These are phyloP conservation scores for Clarias platycephalus DNA, from an alignment of 2,797 vertebrate species.

Conservation along the genomic window DNA sequence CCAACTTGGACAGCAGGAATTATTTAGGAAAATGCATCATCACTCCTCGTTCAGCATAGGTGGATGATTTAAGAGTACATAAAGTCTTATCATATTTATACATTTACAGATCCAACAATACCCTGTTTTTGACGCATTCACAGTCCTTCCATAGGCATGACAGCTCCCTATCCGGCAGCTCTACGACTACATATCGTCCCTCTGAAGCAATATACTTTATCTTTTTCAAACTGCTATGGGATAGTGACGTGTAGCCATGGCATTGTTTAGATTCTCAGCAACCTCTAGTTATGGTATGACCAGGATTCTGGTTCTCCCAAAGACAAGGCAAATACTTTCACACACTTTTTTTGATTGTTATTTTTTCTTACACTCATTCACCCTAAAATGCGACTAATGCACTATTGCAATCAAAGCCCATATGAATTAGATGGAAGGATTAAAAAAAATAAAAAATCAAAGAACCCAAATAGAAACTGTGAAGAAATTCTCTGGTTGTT, in stretches of 20 bases:
- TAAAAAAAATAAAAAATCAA: neutral
- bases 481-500: too few species aligned
- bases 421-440: neutral
- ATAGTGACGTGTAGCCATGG: neutral
- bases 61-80: slow-evolving; percentile 69
- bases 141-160: slow-evolving; percentile 5
- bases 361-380: neutral
- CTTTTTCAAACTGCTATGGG: neutral
- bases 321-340: neutral
- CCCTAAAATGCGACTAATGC: neutral
- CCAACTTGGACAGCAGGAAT: slow-evolving; percentile 67
- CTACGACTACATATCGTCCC: neutral
- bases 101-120: neutral
- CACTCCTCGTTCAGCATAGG: slow-evolving; percentile 78
- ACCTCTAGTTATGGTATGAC: neutral
- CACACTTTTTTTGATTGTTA: neutral
- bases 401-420: neutral
- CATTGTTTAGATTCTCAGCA: neutral
- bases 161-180: neutral
- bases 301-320: neutral
- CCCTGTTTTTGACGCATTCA: neutral
- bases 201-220: neutral
- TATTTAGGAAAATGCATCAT: slow-evolving; percentile 85
- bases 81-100: neutral
- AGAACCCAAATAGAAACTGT: neutral